Conservation (phyloP, 2,113 vertebrate species). For the Corvus moneduloides region DNA sequence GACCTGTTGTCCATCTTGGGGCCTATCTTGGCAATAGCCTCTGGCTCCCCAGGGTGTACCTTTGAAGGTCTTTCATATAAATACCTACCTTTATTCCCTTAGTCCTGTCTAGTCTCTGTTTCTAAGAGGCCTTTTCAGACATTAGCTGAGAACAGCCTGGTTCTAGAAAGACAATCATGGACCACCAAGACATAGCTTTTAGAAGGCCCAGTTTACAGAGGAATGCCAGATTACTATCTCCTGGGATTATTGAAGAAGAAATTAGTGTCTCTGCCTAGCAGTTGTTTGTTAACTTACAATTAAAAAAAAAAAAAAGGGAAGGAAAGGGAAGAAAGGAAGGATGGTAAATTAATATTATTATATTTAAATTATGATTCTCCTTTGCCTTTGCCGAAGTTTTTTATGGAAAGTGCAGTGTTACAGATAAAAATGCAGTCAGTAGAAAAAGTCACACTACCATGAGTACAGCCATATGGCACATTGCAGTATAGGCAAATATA, state of each 20-base stretch:
- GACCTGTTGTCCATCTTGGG: too few species aligned
- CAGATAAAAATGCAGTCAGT: slow-evolving; percentile 17
- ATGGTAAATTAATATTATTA: slow-evolving; percentile 44
- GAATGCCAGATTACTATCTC: slow-evolving; percentile 8
- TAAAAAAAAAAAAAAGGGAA: neutral
- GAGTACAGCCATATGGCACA: slow-evolving; percentile 15
- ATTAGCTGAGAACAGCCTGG: too few species aligned
- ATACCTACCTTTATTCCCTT: too few species aligned
- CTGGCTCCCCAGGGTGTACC: too few species aligned
- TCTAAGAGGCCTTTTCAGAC: too few species aligned
- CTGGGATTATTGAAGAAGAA: slow-evolving; percentile 21
- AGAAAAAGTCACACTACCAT: slow-evolving; percentile 12
- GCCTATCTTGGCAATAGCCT: too few species aligned
- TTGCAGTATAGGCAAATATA: slow-evolving; percentile 11
- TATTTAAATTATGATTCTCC: slow-evolving; percentile 32
- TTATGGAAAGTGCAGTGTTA: slow-evolving; percentile 43
- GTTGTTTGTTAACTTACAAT: slow-evolving; percentile 35
- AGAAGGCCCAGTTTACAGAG: slow-evolving; percentile 27
- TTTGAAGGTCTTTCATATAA: too few species aligned
- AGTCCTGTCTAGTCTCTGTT: too few species aligned
- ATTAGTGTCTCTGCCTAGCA: neutral
- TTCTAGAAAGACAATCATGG: too few species aligned
- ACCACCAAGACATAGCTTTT: slow-evolving; percentile 52
- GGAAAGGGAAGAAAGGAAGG: neutral
- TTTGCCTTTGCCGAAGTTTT: slow-evolving; percentile 46